A percentile compares a stretch with the other conserved stretches of the same genome.
Evolutionary conservation across 2,797 vertebrate genomes (phyloP).

Genomic region (Miichthys miiuy): DNA sequence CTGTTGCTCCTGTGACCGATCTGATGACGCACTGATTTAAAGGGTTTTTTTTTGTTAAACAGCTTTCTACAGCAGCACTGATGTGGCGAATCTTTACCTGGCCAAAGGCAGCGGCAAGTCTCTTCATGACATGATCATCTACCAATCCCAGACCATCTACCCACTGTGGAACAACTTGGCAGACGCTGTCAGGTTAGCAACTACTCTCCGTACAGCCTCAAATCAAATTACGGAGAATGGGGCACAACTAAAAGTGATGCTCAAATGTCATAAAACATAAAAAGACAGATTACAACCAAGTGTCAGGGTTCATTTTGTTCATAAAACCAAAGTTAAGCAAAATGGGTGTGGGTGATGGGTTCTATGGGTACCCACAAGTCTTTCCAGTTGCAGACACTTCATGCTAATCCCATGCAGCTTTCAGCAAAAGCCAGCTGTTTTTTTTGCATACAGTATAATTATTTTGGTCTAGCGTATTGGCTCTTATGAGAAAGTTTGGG

Average conservation of each 20-base stretch:
- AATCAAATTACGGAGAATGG: too few relatives aligned
- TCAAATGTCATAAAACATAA: neutral
- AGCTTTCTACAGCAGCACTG: conserved; percentile 83
- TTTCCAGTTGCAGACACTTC: too few relatives aligned
- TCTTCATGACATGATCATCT: conserved; percentile 82
- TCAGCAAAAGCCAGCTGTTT: too few relatives aligned
- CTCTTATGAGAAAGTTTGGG: too few relatives aligned
- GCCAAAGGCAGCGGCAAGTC: conserved; percentile 83
- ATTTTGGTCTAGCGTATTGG: too few relatives aligned
- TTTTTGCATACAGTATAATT: too few relatives aligned
- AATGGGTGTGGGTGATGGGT: neutral
- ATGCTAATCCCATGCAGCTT: too few relatives aligned
- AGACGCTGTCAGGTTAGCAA: conserved; percentile 80
- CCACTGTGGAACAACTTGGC: conserved; percentile 84
- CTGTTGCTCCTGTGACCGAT: too few relatives aligned
- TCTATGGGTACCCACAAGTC: too few relatives aligned
- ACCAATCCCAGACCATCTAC: conserved; percentile 84
- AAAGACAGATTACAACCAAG: neutral
- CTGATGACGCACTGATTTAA: neutral
- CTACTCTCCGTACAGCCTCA: too few relatives aligned
- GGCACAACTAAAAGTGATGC: too few relatives aligned
- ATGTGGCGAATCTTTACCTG: conserved; percentile 83
- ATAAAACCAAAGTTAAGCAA: neutral
- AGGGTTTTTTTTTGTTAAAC: neutral
- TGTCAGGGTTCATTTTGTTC: neutral